Evolutionary conservation across 2,113 vertebrate genomes (phyloP).

Genomic region (Capreolus pygargus): DNA sequence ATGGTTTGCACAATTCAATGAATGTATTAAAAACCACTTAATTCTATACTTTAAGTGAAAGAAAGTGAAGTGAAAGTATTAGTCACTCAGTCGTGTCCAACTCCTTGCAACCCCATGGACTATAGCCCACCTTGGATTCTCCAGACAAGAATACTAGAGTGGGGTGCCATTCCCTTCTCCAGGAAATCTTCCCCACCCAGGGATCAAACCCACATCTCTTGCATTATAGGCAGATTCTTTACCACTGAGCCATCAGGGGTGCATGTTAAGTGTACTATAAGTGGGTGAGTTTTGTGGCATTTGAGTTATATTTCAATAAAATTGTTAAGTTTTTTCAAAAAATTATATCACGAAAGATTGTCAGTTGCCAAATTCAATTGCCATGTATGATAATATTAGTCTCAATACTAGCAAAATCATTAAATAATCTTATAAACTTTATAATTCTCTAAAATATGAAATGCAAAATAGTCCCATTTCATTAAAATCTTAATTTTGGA

Average conservation of each 20-base stretch:
- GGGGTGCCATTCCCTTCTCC: background rate
- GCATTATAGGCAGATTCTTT: background rate
- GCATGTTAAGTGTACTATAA: background rate
- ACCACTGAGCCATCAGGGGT: background rate
- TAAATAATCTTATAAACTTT: background rate
- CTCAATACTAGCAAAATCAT: background rate
- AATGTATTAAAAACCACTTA: background rate
- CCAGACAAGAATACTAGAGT: background rate
- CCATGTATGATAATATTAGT: background rate
- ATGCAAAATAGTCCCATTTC: background rate
- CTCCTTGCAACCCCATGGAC: background rate
- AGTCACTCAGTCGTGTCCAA: background rate
- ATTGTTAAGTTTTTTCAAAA: background rate
- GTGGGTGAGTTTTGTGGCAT: background rate
- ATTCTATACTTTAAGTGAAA: background rate
- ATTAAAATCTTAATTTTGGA: constrained; percentile 26
- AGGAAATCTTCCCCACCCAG: background rate
- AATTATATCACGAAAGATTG: background rate
- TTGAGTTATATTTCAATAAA: constrained; percentile 8
- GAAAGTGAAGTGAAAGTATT: background rate
- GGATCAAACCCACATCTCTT: background rate
- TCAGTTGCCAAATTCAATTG: background rate
- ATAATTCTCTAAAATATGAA: background rate
- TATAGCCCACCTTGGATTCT: background rate
- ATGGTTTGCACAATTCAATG: background rate